Percentiles rank a stretch among this genome's conserved stretches.
Evolutionary conservation across 2,888 invertebrate species (phyloP).

Genomic region (Apamea anceps): DNA sequence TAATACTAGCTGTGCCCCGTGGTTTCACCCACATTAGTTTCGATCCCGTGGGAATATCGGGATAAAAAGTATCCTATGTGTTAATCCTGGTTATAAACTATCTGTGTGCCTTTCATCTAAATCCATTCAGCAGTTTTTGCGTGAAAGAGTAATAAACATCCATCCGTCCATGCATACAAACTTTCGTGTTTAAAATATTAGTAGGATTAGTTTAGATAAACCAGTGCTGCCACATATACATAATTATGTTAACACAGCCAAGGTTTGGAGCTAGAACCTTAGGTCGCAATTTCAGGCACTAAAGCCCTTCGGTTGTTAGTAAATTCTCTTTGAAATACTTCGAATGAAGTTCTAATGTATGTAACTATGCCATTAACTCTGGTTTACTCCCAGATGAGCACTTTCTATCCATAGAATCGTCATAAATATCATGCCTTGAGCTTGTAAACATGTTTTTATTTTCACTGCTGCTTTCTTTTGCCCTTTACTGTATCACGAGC

Average conservation of each 20-base stretch:
- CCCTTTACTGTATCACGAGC: not conserved
- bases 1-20: too few species aligned
- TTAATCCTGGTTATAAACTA: too few species aligned
- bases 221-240: not conserved
- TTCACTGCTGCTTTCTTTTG: not conserved
- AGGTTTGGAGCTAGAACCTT: not conserved
- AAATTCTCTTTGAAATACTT: constrained; percentile 14
- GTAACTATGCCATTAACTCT: constrained; percentile 8
- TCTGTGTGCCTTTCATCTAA: too few species aligned
- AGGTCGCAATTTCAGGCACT: constrained; percentile 1
- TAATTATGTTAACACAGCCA: not conserved
- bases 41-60: too few species aligned
- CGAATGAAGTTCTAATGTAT: constrained; percentile 6
- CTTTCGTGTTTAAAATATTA: not conserved
- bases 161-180: not conserved
- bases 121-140: too few species aligned
- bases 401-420: not conserved
- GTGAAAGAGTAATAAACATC: not conserved
- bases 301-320: constrained; percentile 15
- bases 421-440: constrained; percentile 1
- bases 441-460: constrained; percentile 22
- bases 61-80: too few species aligned
- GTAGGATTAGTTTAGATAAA: not conserved
- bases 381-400: constrained; percentile 4
- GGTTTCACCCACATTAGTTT: too few species aligned